phyloP scores from a whole-genome alignment of 2,113 vertebrate species.

The Misgurnus mizolepis region DNA sequence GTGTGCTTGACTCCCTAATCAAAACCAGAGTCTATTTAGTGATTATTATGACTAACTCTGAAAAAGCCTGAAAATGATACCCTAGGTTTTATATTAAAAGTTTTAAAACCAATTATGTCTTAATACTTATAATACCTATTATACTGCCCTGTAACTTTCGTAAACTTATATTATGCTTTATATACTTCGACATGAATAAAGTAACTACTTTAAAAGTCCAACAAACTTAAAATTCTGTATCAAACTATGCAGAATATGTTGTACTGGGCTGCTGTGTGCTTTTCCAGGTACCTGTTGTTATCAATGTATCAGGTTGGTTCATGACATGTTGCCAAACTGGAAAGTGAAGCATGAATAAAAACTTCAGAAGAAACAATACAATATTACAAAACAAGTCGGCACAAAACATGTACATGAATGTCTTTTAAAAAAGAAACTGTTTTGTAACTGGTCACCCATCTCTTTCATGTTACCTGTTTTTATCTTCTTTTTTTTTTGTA shows the following conservation, averaged over 20 bases:
- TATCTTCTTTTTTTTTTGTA: no score
- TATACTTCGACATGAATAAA: no score
- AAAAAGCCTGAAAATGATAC: no score
- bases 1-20: slow-evolving; percentile 12
- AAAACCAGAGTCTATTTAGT: slow-evolving; percentile 35
- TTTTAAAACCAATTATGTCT: slow-evolving; percentile 9
- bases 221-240: background rate
- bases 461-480: no score
- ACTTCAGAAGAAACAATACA: background rate
- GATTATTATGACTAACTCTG: slow-evolving; percentile 27
- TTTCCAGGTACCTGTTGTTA: background rate
- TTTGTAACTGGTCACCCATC: no score
- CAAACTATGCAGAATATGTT: background rate
- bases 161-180: no score
- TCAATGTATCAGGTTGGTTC: background rate
- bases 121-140: no score
- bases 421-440: no score
- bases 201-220: background rate
- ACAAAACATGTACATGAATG: no score
- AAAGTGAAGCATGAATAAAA: background rate
- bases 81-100: no score
- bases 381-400: background rate
- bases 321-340: background rate
- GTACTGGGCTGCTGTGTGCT: background rate
- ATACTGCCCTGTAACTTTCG: no score